Conservation (phyloP, 2,113 vertebrate genomes). For the Rhinichthys klamathensis region DNA sequence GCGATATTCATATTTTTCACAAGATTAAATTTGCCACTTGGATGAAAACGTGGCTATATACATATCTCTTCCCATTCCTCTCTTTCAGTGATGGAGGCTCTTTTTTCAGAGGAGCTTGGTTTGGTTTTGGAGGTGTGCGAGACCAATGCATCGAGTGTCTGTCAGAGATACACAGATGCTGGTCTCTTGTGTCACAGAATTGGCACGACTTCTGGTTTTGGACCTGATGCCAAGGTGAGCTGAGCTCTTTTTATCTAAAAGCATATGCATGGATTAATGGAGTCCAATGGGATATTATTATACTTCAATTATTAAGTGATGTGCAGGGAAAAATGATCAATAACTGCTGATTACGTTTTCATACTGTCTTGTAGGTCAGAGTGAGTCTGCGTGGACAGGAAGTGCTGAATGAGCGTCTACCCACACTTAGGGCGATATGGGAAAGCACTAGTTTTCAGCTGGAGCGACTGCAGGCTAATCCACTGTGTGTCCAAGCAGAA, state of each 20-base stretch:
- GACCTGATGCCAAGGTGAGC: constrained; percentile 82
- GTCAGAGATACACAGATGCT: constrained; percentile 71
- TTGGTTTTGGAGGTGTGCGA: constrained; percentile 84
- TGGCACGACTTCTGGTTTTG: constrained; percentile 77
- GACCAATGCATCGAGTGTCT: constrained; percentile 62
- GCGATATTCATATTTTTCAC: neutral
- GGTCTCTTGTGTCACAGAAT: constrained; percentile 79
- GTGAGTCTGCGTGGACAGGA: constrained; percentile 75
- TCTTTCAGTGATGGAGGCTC: constrained; percentile 77
- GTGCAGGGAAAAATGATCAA: neutral
- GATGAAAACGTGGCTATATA: neutral
- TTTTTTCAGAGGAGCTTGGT: constrained; percentile 89
- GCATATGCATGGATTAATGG: neutral
- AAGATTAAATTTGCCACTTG: neutral
- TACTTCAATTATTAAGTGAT: neutral
- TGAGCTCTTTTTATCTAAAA: neutral
- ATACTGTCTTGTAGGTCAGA: constrained; percentile 70
- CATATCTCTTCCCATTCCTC: neutral
- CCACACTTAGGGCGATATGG: constrained; percentile 82
- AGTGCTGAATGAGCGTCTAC: constrained; percentile 75
- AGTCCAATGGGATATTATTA: neutral
- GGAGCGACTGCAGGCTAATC: constrained; percentile 83
- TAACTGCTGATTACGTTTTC: neutral
- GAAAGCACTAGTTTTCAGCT: constrained; percentile 90
- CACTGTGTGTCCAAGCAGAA: constrained; percentile 80